Percentiles rank a stretch among this genome's conserved stretches.
phyloP scores from a whole-genome alignment of 37 sponge, comb jelly and placozoan genomes.

The Theonella swinhoei region DNA sequence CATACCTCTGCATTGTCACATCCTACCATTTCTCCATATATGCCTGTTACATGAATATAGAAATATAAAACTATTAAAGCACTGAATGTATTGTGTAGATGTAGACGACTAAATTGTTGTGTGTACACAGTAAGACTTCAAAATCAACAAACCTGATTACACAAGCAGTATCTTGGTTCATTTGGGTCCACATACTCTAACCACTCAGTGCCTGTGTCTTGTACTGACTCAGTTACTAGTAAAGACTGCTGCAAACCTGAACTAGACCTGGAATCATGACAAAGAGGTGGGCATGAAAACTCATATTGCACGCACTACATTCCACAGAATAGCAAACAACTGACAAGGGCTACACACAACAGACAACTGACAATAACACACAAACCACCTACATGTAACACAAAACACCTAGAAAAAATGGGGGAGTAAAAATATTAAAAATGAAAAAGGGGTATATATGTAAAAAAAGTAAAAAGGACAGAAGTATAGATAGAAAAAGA shows the following conservation, averaged over 20 bases:
- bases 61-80: too few species aligned
- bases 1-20: conserved; percentile 91
- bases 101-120: background rate
- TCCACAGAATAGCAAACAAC: too few species aligned
- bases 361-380: too few species aligned
- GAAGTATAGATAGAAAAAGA: too few species aligned
- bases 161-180: conserved; percentile 96
- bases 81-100: too few species aligned
- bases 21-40: conserved; percentile 99
- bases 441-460: too few species aligned
- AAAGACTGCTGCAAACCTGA: background rate
- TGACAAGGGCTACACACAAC: too few species aligned
- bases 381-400: too few species aligned
- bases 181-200: conserved; percentile 86
- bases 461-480: too few species aligned
- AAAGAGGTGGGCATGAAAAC: background rate
- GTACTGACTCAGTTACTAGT: conserved; percentile 8
- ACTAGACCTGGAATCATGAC: background rate
- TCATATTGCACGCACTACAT: too few species aligned
- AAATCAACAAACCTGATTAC: conserved; percentile 80
- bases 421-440: too few species aligned
- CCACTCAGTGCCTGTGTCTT: conserved; percentile 63
- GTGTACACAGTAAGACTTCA: background rate
- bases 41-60: conserved; percentile 49
- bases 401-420: too few species aligned